Evolutionary conservation across 2,113 vertebrate species (phyloP).

Genomic region (Thunnus thynnus): DNA sequence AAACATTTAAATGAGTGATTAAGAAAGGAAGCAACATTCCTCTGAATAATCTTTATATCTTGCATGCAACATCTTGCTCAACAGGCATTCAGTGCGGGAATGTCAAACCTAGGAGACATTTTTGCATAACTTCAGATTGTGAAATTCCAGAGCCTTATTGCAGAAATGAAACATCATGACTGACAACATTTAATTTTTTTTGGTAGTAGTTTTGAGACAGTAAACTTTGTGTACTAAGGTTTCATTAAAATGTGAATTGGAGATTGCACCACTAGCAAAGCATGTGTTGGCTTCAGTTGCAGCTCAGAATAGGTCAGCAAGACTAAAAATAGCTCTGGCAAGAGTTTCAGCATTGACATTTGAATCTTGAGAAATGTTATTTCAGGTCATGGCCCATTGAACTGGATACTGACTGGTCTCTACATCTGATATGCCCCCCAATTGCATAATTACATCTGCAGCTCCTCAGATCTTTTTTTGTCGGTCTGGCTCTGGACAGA

Average conservation of each 20-base stretch:
- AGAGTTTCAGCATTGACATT: constrained; percentile 64
- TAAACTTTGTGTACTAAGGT: not conserved
- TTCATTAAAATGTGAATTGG: not conserved
- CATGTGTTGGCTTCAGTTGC: not conserved
- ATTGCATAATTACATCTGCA: constrained; percentile 19
- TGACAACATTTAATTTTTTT: not conserved
- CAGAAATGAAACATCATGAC: not conserved
- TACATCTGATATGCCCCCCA: constrained; percentile 3
- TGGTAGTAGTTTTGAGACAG: not conserved
- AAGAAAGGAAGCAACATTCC: not conserved
- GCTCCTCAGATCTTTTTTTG: not conserved
- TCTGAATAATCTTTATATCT: not conserved
- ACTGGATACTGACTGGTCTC: constrained; percentile 19
- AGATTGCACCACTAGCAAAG: not conserved
- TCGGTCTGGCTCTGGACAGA: not conserved
- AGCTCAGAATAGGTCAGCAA: constrained; percentile 34
- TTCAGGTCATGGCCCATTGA: constrained; percentile 42
- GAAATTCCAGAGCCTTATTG: not conserved
- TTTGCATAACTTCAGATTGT: not conserved
- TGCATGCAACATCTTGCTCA: not conserved
- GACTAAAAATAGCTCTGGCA: constrained; percentile 64
- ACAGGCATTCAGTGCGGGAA: not conserved
- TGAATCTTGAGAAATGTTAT: constrained; percentile 53
- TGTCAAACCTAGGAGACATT: not conserved
- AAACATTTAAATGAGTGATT: too few relatives aligned